Evolutionary conservation across 2,113 vertebrate genomes (phyloP), one percentile per base, ranked within the genome.

Genomic region (Carassius auratus): DNA sequence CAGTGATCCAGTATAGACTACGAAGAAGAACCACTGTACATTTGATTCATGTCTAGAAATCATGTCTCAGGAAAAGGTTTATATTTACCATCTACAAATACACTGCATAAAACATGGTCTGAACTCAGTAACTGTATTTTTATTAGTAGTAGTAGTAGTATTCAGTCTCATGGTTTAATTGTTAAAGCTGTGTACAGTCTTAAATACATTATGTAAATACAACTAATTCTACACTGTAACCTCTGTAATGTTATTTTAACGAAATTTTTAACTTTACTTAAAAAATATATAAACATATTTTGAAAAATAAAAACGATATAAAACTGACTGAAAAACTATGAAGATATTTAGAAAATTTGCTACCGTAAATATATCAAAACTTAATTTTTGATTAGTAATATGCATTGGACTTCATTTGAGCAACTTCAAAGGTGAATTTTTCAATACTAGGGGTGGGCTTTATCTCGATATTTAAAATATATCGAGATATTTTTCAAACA

Each of bases 41-140:
- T 5, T 74, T 89, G 13, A 86, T 89, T 84, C 33, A 12, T 71
- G 19, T 8, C n/a, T 68, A 64, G 71, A 8, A 59, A 23, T 74
- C 21, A 23, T 8, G 10, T 13, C 42, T 74, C 19, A n/a, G 12
- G 26, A 57, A 38, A 21, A 76, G 2, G 15, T 48, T 48, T 30
- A 36, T 8, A 0, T 62, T 15, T 30, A 66, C 8, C 30, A 5
- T 55, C 30, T 21, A 19, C 55, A 21, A 57, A 2, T 42, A 45
- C 19, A 75, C 71, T 75, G 48, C 71, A 48, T 8, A n/a, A 71
- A 2, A 6, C 2, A 30, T 30, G 1, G 30, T 64, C 23, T 30
- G 30, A 30, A 30, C 30, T 30, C 30, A 30, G 30, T 30, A 23
- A 26, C 3, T 8, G 9, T 26, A 26, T 26, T 64, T 2, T 14